Evolutionary conservation across 1,140 invertebrate species (phyloP).

Genomic region (Phymastichus coffea): DNA sequence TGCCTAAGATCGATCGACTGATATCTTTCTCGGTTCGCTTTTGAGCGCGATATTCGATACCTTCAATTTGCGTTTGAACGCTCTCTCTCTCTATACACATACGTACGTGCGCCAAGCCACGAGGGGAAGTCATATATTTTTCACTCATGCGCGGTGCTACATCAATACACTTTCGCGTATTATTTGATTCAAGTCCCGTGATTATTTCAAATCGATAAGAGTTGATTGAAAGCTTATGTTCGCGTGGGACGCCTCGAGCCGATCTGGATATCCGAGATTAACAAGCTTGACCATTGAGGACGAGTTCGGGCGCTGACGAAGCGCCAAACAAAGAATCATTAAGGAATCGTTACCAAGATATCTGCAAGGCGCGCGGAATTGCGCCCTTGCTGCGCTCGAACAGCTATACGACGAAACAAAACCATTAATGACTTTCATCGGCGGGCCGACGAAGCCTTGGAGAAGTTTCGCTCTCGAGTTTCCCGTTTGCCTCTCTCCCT

Average conservation of each 20-base stretch:
- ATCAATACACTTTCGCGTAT: too few species aligned
- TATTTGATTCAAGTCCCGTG: too few species aligned
- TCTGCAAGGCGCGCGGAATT: slow-evolving; percentile 26
- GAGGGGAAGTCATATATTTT: background rate
- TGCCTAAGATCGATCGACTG: slow-evolving; percentile 21
- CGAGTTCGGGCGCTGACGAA: too few species aligned
- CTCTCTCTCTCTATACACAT: too few species aligned
- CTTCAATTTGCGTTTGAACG: slow-evolving; percentile 18
- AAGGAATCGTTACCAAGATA: slow-evolving; percentile 53
- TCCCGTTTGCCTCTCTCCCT: slow-evolving; percentile 25
- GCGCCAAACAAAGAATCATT: slow-evolving; percentile 43
- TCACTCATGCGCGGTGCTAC: background rate
- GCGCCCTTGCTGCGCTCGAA: slow-evolving; percentile 34
- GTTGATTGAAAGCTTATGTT: too few species aligned
- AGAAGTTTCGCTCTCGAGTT: slow-evolving; percentile 48
- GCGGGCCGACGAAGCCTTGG: slow-evolving; percentile 41
- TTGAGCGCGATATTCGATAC: slow-evolving; percentile 16
- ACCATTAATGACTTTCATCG: slow-evolving; percentile 56
- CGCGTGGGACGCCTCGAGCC: too few species aligned
- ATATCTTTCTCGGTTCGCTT: slow-evolving; percentile 10
- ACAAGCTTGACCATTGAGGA: too few species aligned
- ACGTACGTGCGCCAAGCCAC: background rate
- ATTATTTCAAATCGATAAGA: too few species aligned
- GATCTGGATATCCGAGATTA: too few species aligned
- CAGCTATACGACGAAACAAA: too few species aligned